A percentile compares a stretch with the other conserved stretches of the same genome.
These are phyloP conservation scores for Tapera naevia DNA, from an alignment of 2,797 vertebrate species.

Conservation along the genomic window DNA sequence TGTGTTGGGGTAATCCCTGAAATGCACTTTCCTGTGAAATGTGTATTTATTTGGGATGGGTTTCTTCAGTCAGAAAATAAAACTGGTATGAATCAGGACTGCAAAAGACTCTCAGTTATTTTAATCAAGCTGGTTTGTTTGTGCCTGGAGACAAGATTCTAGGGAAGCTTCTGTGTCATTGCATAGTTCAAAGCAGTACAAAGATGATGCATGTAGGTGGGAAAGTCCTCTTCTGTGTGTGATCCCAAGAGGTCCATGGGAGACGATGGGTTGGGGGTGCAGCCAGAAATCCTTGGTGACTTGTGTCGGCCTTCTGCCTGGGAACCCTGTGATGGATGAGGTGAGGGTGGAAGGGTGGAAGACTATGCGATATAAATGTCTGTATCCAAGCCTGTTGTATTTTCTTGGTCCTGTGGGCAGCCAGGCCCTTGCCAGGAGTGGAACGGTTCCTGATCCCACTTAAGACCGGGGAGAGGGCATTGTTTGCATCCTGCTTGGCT, in stretches of 20 bases:
- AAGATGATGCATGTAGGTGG: rapidly evolving
- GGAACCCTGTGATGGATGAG: rapidly evolving
- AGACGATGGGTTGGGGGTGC: rapidly evolving
- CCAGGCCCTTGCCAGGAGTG: background rate
- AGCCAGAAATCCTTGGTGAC: background rate
- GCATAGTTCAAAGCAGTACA: background rate
- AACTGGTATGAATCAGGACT: background rate
- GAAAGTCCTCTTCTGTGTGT: background rate
- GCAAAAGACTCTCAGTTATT: background rate
- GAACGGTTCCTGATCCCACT: background rate
- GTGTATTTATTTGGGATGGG: background rate
- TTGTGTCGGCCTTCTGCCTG: rapidly evolving
- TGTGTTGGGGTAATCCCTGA: background rate
- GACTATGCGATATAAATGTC: background rate
- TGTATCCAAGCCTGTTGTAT: background rate
- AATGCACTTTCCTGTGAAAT: background rate
- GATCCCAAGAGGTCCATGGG: rapidly evolving
- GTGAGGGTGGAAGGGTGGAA: rapidly evolving
- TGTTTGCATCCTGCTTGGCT: background rate
- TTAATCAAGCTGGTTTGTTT: background rate
- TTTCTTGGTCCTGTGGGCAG: background rate
- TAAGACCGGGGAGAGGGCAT: rapidly evolving
- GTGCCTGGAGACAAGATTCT: background rate
- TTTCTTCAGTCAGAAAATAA: background rate
- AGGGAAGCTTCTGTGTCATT: background rate